Evolutionary conservation across 2,797 vertebrate species (phyloP).

Genomic region (Scolopax bukidnonensis): DNA sequence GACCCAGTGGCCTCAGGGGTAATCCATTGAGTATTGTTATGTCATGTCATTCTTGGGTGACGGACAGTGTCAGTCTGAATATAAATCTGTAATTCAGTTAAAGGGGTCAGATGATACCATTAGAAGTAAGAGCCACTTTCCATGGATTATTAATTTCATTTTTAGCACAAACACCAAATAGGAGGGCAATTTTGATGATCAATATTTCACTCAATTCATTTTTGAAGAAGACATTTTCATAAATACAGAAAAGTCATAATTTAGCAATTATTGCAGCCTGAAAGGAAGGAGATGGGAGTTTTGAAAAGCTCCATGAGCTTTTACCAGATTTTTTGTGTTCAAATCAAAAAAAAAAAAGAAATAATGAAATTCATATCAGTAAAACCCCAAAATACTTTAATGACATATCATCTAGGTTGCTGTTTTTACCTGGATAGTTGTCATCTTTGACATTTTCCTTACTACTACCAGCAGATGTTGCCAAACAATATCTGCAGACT

Average conservation of each 20-base stretch:
- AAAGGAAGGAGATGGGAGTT: not conserved
- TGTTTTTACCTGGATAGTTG: not conserved
- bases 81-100: slow-evolving; percentile 13
- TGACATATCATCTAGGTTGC: not conserved
- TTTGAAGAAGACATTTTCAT: not conserved
- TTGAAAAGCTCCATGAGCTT: not conserved
- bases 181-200: not conserved
- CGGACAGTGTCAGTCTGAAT: not conserved
- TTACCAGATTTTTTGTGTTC: not conserved
- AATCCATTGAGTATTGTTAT: not conserved
- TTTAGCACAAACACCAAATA: not conserved
- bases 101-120: not conserved
- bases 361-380: not conserved
- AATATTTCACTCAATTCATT: not conserved
- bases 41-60: not conserved
- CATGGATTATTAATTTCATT: not conserved
- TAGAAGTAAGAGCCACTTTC: not conserved
- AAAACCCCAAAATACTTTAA: not conserved
- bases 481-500: not conserved
- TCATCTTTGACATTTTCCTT: not conserved
- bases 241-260: not conserved
- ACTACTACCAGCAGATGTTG: not conserved
- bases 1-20: not conserved
- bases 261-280: not conserved
- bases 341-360: not conserved